Percentiles rank a stretch among this genome's conserved stretches.
These are phyloP conservation scores for Garra rufa DNA, from an alignment of 2,113 vertebrate species.

Conservation along the genomic window DNA sequence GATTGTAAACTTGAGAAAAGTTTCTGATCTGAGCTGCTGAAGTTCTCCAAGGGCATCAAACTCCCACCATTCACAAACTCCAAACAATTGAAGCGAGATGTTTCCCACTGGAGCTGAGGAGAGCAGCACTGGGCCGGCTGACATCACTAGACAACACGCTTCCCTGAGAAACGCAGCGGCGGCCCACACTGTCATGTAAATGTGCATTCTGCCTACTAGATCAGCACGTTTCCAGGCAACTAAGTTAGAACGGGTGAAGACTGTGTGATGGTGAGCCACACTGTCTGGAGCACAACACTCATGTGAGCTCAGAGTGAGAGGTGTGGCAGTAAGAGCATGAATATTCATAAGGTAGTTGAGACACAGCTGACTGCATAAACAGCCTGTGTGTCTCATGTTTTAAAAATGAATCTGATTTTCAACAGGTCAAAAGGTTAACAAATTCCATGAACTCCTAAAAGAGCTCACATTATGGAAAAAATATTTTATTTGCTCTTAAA, in stretches of 20 bases:
- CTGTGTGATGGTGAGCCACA: slow-evolving; percentile 17
- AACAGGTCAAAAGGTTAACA: not conserved
- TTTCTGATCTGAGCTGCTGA: not conserved
- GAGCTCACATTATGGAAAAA: not conserved
- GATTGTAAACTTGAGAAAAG: not conserved
- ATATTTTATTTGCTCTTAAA: not conserved
- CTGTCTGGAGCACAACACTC: slow-evolving; percentile 28
- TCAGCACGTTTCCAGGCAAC: slow-evolving; percentile 69
- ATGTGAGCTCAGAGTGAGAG: slow-evolving; percentile 58
- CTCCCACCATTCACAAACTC: not conserved
- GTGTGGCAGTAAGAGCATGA: slow-evolving; percentile 60
- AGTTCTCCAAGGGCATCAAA: not conserved
- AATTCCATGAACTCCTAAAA: not conserved
- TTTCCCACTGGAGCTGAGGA: not conserved
- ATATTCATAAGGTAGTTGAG: slow-evolving; percentile 67
- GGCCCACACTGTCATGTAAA: slow-evolving; percentile 59
- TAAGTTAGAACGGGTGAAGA: not conserved
- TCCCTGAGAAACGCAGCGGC: slow-evolving; percentile 46
- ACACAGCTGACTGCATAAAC: slow-evolving; percentile 60
- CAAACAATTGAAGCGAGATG: not conserved
- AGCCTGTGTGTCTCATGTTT: slow-evolving; percentile 30
- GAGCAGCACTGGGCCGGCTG: not conserved
- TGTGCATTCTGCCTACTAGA: slow-evolving; percentile 54
- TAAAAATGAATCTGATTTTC: not conserved
- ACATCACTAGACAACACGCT: slow-evolving; percentile 4